phyloP scores from a whole-genome alignment of 2,888 invertebrate species.

The Tanytarsus gracilentus region DNA sequence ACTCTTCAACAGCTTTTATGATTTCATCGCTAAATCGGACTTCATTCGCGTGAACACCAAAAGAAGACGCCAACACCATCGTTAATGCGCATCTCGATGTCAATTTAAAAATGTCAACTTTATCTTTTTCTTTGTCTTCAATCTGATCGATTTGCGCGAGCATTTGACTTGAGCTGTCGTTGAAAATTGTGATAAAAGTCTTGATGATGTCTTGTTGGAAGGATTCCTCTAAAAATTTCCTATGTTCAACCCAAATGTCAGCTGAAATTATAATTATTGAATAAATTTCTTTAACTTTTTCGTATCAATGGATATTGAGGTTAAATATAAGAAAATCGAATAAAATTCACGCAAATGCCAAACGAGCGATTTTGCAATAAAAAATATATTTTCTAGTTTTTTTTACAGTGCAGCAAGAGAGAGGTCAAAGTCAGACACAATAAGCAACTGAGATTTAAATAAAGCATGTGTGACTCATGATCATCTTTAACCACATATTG shows the following conservation, averaged over 20 bases:
- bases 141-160: background rate
- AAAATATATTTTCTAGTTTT: too few relatives aligned
- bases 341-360: too few relatives aligned
- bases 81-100: conserved; percentile 5
- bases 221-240: conserved; percentile 9
- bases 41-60: conserved; percentile 3
- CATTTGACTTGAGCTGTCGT: conserved; percentile 9
- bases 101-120: background rate
- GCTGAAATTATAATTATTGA: conserved; percentile 1
- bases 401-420: too few relatives aligned
- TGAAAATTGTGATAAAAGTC: conserved; percentile 11
- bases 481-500: too few relatives aligned
- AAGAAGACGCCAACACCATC: conserved; percentile 19
- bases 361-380: too few relatives aligned
- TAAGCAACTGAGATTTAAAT: too few relatives aligned
- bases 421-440: too few relatives aligned
- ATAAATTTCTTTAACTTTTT: too few relatives aligned
- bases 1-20: conserved; percentile 25
- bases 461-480: too few relatives aligned
- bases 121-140: background rate
- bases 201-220: background rate
- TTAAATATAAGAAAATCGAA: too few relatives aligned
- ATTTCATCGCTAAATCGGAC: conserved; percentile 18
- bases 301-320: too few relatives aligned
- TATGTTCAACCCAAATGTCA: conserved; percentile 1